Evolutionary conservation across 2,113 vertebrate genomes (phyloP), one percentile per base, ranked within the genome.

Genomic region (Galemys pyrenaicus): DNA sequence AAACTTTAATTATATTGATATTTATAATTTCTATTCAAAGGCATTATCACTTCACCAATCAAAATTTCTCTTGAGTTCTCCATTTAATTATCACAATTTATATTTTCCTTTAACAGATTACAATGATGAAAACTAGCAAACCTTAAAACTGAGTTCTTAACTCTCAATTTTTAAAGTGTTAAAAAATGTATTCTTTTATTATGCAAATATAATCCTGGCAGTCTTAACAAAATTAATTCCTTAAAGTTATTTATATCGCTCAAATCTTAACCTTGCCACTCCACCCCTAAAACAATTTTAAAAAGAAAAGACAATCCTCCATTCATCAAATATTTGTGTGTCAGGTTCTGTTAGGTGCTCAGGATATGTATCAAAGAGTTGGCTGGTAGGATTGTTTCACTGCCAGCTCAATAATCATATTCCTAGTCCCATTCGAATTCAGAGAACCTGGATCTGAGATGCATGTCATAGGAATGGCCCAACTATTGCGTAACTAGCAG

Each of bases 91-190:
- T 65, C 46, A 79, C 17, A 58, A 89, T 51, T n/a, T 17, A 79
- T 67, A 92, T 67, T 92, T 88, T 92, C 79, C 41, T 84, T 78
- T 85, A 94, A 37, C 13, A 96, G 44, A 62, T 51, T 84, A 79
- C 17, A 91, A n/a, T 78, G 32, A 91, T 78, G 65, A 92, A 84
- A 84, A 94, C 41, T 84, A 54, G 35, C 41, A 68, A 41, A 9
- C 2, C 41, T 85, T 87, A 79, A 88, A 91, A 56, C 32, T 79
- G 67, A 91, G 83, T 73, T 85, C 79, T 70, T 89, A 37, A n/a
- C 65, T 84, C 79, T 70, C 80, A 37, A 26, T 67, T 84, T 84
- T 73, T 32, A 68, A 56, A 91, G 32, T n/a, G 4, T 13, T 95
- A 28, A 95, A n/a, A 54, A 75, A 56, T 58, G 24, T 60, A 83